These are phyloP conservation scores for Malurus cyaneus DNA, from an alignment of 2,113 vertebrate genomes.

Conservation along the genomic window DNA sequence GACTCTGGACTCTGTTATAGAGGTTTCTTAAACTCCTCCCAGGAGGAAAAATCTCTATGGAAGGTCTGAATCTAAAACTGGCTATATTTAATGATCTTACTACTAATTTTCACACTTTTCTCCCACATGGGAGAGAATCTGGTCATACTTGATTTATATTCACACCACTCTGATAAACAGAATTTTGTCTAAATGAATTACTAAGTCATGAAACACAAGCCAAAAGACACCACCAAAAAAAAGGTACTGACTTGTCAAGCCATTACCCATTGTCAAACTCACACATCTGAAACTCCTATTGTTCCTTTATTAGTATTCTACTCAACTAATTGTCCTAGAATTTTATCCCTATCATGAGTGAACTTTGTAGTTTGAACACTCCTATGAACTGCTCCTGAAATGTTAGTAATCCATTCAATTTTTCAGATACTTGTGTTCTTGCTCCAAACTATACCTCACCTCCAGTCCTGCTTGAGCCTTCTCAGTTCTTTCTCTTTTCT, in stretches of 20 bases:
- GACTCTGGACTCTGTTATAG: not conserved
- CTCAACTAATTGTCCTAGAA: not conserved
- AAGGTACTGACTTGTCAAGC: not conserved
- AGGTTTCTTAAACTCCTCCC: not conserved
- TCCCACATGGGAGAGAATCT: not conserved
- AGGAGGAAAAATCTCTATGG: not conserved
- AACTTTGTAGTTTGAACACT: not conserved
- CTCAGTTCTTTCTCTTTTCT: not conserved
- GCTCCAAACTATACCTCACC: not conserved
- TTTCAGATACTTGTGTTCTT: not conserved
- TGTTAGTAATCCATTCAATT: not conserved
- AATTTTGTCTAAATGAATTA: not conserved
- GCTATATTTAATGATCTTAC: not conserved
- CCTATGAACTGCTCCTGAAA: not conserved
- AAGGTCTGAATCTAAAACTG: not conserved
- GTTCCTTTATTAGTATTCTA: not conserved
- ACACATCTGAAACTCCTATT: not conserved
- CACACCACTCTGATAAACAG: not conserved
- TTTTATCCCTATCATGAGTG: not conserved
- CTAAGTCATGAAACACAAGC: not conserved
- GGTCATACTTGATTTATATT: not conserved
- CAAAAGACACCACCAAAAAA: not conserved
- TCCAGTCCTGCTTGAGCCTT: not conserved
- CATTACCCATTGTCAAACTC: not conserved
- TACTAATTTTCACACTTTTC: not conserved